These are phyloP conservation scores for Cephus sareptanus DNA, from an alignment of 2,888 invertebrate genomes.

Conservation along the genomic window DNA sequence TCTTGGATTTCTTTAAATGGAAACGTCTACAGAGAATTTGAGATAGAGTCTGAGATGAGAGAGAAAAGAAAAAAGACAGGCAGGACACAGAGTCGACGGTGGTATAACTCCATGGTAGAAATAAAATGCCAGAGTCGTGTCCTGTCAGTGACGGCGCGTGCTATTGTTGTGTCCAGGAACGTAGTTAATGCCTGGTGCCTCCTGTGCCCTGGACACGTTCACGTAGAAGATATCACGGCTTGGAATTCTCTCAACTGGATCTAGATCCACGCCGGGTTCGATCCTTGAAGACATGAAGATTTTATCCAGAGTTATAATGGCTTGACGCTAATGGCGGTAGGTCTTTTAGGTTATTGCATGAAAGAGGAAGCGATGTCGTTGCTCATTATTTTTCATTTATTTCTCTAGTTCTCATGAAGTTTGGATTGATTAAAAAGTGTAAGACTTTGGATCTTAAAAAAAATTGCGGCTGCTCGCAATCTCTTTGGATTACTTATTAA, in stretches of 20 bases:
- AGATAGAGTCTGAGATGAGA: not conserved
- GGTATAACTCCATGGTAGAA: not conserved
- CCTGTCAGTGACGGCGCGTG: constrained; percentile 4
- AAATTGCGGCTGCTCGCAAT: not conserved
- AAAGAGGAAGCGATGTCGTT: not conserved
- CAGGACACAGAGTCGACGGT: not conserved
- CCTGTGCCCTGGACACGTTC: not conserved
- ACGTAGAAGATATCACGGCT: not conserved
- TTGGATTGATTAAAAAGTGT: not conserved
- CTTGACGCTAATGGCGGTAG: not conserved
- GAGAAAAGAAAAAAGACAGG: not conserved
- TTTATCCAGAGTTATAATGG: not conserved
- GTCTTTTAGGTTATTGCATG: not conserved
- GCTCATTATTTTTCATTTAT: not conserved
- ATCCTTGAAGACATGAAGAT: not conserved
- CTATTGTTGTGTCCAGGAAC: constrained; percentile 3
- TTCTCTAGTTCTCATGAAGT: not conserved
- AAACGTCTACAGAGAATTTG: not conserved
- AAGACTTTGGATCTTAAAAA: not conserved
- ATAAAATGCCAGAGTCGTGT: constrained; percentile 4
- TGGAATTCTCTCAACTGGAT: constrained; percentile 14
- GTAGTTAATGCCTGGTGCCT: not conserved
- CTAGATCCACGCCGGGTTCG: constrained; percentile 5
- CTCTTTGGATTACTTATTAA: constrained; percentile 15
- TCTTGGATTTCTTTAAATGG: not conserved